Evolutionary conservation across 2,888 invertebrate genomes (phyloP).

Genomic region (Ophonus ardosiacus): DNA sequence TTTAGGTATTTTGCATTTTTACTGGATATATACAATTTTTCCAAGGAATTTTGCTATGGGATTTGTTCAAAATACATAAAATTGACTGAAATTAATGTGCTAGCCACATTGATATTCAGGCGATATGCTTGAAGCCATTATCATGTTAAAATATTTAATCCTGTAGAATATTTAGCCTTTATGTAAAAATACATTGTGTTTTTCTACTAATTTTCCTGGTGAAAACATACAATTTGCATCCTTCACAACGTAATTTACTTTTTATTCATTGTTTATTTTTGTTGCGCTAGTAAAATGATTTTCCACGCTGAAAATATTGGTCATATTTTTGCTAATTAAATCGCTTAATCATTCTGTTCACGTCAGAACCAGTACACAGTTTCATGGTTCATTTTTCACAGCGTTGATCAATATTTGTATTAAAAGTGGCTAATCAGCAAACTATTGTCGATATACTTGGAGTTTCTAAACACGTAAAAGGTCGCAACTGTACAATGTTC

Average conservation of each 20-base stretch:
- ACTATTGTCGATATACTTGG: not conserved
- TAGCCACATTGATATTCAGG: no score
- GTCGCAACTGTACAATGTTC: not conserved
- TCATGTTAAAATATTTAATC: no score
- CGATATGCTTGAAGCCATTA: no score
- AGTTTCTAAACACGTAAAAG: not conserved
- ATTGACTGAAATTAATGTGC: no score
- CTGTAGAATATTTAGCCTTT: no score
- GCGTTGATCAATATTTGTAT: not conserved
- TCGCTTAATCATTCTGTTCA: not conserved
- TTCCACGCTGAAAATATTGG: not conserved
- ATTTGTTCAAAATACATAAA: no score
- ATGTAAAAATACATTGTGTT: no score
- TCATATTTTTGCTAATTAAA: not conserved
- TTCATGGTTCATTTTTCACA: not conserved
- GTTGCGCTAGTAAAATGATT: not conserved
- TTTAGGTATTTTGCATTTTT: no score
- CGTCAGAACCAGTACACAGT: not conserved
- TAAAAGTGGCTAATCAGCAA: constrained; percentile 1
- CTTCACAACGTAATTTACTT: not conserved
- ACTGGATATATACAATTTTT: no score
- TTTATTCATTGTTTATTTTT: not conserved
- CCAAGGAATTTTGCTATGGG: no score
- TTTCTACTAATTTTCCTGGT: not conserved
- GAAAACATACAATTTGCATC: not conserved